Evolutionary conservation across 2,797 vertebrate genomes (phyloP).

Genomic region (Hippocampus kuda): DNA sequence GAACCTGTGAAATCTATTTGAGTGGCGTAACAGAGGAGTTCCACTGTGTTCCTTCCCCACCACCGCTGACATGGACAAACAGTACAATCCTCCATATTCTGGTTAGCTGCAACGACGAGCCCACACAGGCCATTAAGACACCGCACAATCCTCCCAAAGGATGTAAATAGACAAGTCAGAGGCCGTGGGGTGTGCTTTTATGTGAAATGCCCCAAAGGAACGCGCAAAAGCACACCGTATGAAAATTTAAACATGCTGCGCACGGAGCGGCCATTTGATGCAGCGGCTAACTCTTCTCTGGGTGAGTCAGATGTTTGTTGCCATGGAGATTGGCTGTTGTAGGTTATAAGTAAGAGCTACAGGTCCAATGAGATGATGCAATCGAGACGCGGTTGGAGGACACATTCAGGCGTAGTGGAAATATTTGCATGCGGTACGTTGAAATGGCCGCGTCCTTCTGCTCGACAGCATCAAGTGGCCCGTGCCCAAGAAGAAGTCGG

Average conservation of each 20-base stretch:
- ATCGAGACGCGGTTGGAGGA: conserved; percentile 20
- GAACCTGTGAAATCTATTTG: no score
- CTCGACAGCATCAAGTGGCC: conserved; percentile 3
- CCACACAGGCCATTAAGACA: background rate
- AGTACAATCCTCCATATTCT: background rate
- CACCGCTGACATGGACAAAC: background rate
- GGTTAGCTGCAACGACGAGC: background rate
- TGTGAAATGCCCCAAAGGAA: conserved; percentile 38
- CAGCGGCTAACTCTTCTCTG: conserved; percentile 24
- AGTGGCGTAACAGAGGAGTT: background rate
- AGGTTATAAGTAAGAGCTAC: conserved; percentile 11
- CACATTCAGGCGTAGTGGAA: conserved; percentile 19
- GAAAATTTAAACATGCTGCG: conserved; percentile 38
- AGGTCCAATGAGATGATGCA: conserved; percentile 31
- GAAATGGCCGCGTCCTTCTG: conserved; percentile 26
- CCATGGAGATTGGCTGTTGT: conserved; percentile 37
- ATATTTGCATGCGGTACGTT: conserved; percentile 18
- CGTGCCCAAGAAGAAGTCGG: conserved; percentile 12
- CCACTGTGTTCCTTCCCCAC: no score
- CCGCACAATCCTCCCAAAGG: conserved; percentile 9
- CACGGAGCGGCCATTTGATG: conserved; percentile 45
- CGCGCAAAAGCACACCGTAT: conserved; percentile 23
- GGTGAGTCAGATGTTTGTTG: conserved; percentile 23
- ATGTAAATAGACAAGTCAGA: conserved; percentile 37
- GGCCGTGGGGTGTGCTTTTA: conserved; percentile 23